Evolutionary conservation across 2,888 invertebrate species (phyloP), one percentile per base, ranked within the genome.

Genomic region (Drosophila bunnanda): DNA sequence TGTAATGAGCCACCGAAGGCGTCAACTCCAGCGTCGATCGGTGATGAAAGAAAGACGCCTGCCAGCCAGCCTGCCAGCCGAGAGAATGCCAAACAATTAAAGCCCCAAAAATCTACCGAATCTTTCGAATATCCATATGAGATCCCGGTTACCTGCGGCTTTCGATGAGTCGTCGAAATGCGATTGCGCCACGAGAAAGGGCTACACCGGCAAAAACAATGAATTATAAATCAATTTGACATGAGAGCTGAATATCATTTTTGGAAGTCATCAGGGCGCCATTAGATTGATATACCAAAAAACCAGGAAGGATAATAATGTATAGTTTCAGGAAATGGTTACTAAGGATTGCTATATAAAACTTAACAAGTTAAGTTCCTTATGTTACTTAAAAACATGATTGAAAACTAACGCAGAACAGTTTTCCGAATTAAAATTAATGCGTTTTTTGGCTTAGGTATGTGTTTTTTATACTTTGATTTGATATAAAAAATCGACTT

Each of bases 1-100:
- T 86, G 88, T 86, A 86, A 89, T 89, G 89, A 86, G 88, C 89
- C 89, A 85, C 82, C 89, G 88, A 85, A 85, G 89, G 89, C 85
- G 89, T 89, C 84, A 87, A 83, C 79, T 74, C 70, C 84, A 73
- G 50, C 76, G 57, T 41, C 74, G 56, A 64, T 38, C 74, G 55
- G 25, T 48, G 76, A 56, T 69, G 60, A 77, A 76, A 61, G 50
- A 67, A 65, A 69, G 61, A 68, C 62, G 71, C 61, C 43, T 55
- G 46, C 50, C 50, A 28, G 36, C 53, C 34, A 20, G 71, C 61
- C 43, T 55, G 46, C 50, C 50, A 28, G 36, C 53, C 34, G 17
- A 46, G 36, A 58, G 68, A 79, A 72, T 75, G 65, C 70, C 71
- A 85, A 87, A 85, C 85, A 86, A 86, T 86, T 89, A 89, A 89